These are phyloP conservation scores for Phaethornis superciliosus DNA, from an alignment of 2,113 vertebrate genomes.

Conservation along the genomic window DNA sequence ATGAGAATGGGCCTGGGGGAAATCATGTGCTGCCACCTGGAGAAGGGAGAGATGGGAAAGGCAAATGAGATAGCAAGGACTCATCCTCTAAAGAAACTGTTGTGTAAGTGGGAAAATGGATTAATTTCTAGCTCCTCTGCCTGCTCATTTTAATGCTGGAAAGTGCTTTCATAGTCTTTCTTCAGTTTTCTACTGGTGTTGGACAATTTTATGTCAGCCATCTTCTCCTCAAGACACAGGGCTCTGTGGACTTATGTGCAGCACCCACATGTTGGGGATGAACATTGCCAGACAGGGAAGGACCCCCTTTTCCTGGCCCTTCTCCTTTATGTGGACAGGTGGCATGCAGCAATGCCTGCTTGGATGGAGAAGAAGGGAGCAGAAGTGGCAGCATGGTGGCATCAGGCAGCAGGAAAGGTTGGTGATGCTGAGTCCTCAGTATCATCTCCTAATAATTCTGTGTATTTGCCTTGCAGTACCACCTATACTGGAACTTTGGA, in stretches of 20 bases:
- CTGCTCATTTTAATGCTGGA: not conserved
- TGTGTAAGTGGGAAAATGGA: not conserved
- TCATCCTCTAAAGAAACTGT: not conserved
- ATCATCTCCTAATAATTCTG: not conserved
- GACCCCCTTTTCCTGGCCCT: not conserved
- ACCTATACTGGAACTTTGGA: not conserved
- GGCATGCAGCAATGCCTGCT: not conserved
- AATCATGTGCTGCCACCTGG: not conserved
- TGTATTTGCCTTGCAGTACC: not conserved
- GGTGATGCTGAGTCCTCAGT: not conserved
- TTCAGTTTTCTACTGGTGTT: not conserved
- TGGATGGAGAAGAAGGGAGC: not conserved
- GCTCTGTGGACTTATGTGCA: not conserved
- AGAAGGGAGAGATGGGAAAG: not conserved
- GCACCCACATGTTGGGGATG: not conserved
- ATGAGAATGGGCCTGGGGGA: not conserved
- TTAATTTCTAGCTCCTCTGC: not conserved
- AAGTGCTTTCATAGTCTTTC: not conserved
- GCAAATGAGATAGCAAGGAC: not conserved
- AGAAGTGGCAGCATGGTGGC: not conserved
- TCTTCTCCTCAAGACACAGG: accelerated
- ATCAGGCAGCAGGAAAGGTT: not conserved
- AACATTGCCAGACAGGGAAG: not conserved
- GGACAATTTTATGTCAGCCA: not conserved
- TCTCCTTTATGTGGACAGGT: not conserved